phyloP scores from a whole-genome alignment of 2,888 invertebrate species.

The Drosophila neotestacea region DNA sequence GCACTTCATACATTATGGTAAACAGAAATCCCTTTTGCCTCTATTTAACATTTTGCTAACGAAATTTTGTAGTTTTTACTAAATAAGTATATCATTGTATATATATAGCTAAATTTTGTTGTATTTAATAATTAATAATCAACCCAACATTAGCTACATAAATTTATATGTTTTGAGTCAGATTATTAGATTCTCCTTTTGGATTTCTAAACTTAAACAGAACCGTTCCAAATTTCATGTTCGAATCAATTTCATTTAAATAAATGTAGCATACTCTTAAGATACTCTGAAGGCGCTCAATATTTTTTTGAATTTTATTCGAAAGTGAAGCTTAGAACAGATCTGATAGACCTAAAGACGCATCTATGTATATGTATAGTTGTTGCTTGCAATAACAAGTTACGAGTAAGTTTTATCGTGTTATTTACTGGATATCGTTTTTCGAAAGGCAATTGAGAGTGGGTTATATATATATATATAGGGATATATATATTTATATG shows the following conservation, averaged over 20 bases:
- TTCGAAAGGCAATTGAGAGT: slow-evolving; percentile 76
- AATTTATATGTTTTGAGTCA: slow-evolving; percentile 47
- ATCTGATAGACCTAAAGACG: slow-evolving; percentile 44
- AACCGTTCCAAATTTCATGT: neutral
- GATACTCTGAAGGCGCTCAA: neutral
- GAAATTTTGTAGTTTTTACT: slow-evolving; percentile 57
- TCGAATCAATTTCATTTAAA: neutral
- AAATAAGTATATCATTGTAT: slow-evolving; percentile 37
- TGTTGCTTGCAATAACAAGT: slow-evolving; percentile 74
- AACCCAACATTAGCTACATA: slow-evolving; percentile 78
- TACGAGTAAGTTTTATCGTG: slow-evolving; percentile 55
- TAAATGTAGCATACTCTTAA: neutral
- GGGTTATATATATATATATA: slow-evolving; percentile 11
- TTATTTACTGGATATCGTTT: slow-evolving; percentile 57
- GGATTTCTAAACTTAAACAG: slow-evolving; percentile 21
- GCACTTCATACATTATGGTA: slow-evolving; percentile 33
- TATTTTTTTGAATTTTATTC: neutral
- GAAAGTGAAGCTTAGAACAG: slow-evolving; percentile 5
- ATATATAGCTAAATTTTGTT: slow-evolving; percentile 33
- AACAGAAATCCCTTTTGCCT: slow-evolving; percentile 47
- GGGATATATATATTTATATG: slow-evolving; percentile 34
- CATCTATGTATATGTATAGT: slow-evolving; percentile 45
- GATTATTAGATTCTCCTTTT: slow-evolving; percentile 8
- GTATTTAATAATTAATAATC: slow-evolving; percentile 52
- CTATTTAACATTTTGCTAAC: slow-evolving; percentile 67